Evolutionary conservation across 2,797 vertebrate genomes (phyloP).

Genomic region (Hybognathus amarus): DNA sequence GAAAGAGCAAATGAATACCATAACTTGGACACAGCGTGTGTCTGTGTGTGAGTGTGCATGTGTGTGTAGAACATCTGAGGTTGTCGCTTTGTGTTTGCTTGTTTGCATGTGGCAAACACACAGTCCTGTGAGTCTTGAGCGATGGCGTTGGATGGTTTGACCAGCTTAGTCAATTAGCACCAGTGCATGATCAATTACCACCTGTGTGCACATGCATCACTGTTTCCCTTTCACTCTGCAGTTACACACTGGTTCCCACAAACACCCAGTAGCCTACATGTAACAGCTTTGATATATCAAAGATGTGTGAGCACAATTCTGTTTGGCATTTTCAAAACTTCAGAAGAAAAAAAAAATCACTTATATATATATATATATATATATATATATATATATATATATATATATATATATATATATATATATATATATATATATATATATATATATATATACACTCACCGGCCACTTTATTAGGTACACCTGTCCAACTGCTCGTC

Average conservation of each 20-base stretch:
- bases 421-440: no score
- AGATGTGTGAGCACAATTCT: slow-evolving; percentile 43
- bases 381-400: no score
- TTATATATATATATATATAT: no score
- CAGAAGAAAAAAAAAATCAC: not conserved
- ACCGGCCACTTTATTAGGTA: no score
- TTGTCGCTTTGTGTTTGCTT: slow-evolving; percentile 25
- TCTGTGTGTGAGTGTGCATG: not conserved
- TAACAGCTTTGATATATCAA: not conserved
- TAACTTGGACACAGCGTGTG: not conserved
- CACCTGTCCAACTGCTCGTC: no score
- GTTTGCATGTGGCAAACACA: slow-evolving; percentile 49
- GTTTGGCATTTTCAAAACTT: slow-evolving; percentile 63
- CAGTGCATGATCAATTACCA: slow-evolving; percentile 64
- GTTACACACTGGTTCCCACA: not conserved
- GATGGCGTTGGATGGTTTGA: slow-evolving; percentile 71
- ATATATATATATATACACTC: no score
- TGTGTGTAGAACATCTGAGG: not conserved
- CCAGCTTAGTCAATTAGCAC: slow-evolving; percentile 70
- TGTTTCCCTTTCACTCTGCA: not conserved
- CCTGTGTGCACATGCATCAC: not conserved
- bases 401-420: no score
- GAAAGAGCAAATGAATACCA: slow-evolving; percentile 16
- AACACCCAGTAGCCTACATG: not conserved
- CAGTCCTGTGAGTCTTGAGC: slow-evolving; percentile 63